Evolutionary conservation across 2,888 invertebrate genomes (phyloP).

Genomic region (Abrostola triplasia): DNA sequence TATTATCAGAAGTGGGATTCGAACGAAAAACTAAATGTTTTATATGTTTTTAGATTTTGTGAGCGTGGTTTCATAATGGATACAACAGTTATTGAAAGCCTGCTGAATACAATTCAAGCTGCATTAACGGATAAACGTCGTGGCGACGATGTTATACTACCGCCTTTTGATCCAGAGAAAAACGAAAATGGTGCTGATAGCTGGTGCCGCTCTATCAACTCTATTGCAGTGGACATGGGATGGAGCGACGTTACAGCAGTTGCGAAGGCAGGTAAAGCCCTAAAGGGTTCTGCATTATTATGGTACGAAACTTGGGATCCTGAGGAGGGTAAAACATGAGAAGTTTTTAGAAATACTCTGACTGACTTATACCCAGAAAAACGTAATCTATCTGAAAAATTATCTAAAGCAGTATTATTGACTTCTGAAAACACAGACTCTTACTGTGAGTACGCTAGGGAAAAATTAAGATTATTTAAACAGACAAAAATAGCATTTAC

Average conservation of each 20-base stretch:
- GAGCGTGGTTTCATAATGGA: no score
- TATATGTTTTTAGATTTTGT: no score
- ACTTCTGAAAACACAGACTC: conserved; percentile 8
- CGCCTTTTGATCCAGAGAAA: conserved; percentile 6
- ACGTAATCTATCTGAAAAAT: conserved; percentile 7
- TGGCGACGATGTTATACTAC: not conserved
- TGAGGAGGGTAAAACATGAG: conserved; percentile 8
- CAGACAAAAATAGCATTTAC: conserved; percentile 13
- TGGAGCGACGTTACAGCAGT: conserved; percentile 27
- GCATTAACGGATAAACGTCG: no score
- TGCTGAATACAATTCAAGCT: no score
- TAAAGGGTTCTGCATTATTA: conserved; percentile 43
- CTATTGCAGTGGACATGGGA: conserved; percentile 29
- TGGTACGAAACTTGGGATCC: conserved; percentile 44
- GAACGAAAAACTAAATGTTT: no score
- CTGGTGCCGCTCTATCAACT: conserved; percentile 49
- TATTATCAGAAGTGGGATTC: no score
- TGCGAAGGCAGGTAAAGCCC: conserved; percentile 52
- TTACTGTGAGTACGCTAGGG: conserved; percentile 16
- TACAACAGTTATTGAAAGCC: no score
- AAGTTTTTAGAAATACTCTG: not conserved
- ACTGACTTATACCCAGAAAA: not conserved
- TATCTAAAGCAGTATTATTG: conserved; percentile 4
- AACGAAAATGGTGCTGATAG: conserved; percentile 41
- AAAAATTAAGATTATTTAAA: conserved; percentile 10